Base-by-base conservation (phyloP, 2,113 vertebrate species). In the Daboia siamensis region DNA sequence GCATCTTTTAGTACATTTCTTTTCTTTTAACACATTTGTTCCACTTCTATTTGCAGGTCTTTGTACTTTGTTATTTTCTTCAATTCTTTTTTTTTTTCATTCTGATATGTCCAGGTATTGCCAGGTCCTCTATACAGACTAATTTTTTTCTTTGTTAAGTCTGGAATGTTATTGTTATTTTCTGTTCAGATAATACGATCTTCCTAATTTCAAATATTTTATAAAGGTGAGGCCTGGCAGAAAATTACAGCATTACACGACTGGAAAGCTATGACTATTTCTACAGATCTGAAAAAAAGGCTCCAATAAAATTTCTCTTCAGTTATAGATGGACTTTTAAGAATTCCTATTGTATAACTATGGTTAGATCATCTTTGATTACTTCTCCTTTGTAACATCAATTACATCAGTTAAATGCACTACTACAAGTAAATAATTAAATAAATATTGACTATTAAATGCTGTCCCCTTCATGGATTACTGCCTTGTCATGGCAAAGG, bases 121-220 rank as follows among this genome's bases (percentile, higher is more conserved):
- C 10, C 11, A 54, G 52, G 52, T 54, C 3, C 59, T 29, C 24
- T 61, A 61, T 11, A 24, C 24, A 29, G 26, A 64, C 61, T 29
- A 57, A 8, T 61, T 26, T 61, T 56, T 56, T 15, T 56, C 55
- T 56, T 61, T 61, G 8, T 61, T 61, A 61, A 61, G 9, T 61
- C 59, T 61, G 59, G 59, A n/a, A 15, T 2, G 12, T 69, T 5
- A 90, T 93, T 54, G 86, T 44, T 29, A 61, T 54, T 61, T n/a
- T 80, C 23, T 33, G 64, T 64, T 10, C 29, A 57, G 4, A 11
- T 1, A 87, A 15, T 86, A 26, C 0, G 55, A 33, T 61, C 87
- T 9, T 64, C 89, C 44, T 89, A 89, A 91, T 87, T n/a, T n/a
- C 24, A 88, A 24, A 13, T 44, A 23, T 94, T 89, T 93, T n/a